These are phyloP conservation scores for Synanthedon myopaeformis DNA, from an alignment of 2,888 invertebrate genomes.

Conservation along the genomic window DNA sequence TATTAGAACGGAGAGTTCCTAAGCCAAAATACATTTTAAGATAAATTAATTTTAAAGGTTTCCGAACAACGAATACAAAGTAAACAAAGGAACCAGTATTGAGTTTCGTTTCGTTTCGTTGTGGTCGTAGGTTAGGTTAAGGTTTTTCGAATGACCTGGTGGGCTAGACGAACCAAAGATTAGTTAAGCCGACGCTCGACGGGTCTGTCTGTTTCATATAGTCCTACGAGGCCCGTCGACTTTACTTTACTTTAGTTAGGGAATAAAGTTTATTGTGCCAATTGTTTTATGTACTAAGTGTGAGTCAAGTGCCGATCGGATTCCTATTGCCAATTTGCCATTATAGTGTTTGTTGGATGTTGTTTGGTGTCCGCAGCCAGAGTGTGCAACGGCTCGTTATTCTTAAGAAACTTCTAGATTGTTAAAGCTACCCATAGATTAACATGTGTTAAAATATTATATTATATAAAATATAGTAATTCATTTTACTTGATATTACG, in stretches of 20 bases:
- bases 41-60: constrained; percentile 53
- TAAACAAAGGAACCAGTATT: background rate
- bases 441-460: constrained; percentile 70
- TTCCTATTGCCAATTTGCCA: constrained; percentile 53
- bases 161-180: constrained; percentile 69
- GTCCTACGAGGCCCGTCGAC: constrained; percentile 30
- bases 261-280: too few relatives aligned
- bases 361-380: constrained; percentile 4
- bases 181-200: constrained; percentile 39
- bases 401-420: constrained; percentile 53
- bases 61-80: constrained; percentile 54
- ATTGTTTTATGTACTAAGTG: constrained; percentile 47
- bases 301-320: constrained; percentile 18
- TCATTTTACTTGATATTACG: constrained; percentile 70
- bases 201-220: constrained; percentile 58
- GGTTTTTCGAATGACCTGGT: constrained; percentile 42
- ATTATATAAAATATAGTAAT: constrained; percentile 69
- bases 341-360: constrained; percentile 52
- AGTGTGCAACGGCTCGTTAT: too few relatives aligned
- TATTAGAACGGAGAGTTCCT: constrained; percentile 62
- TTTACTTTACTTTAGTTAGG: constrained; percentile 36
- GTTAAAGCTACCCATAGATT: constrained; percentile 69
- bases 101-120: too few relatives aligned
- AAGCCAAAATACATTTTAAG: constrained; percentile 47
- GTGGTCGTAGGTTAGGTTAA: constrained; percentile 37